A percentile compares a stretch with the other conserved stretches of the same genome.
Conservation (phyloP, 2,113 vertebrate species). For the Barnardius zonarius region DNA sequence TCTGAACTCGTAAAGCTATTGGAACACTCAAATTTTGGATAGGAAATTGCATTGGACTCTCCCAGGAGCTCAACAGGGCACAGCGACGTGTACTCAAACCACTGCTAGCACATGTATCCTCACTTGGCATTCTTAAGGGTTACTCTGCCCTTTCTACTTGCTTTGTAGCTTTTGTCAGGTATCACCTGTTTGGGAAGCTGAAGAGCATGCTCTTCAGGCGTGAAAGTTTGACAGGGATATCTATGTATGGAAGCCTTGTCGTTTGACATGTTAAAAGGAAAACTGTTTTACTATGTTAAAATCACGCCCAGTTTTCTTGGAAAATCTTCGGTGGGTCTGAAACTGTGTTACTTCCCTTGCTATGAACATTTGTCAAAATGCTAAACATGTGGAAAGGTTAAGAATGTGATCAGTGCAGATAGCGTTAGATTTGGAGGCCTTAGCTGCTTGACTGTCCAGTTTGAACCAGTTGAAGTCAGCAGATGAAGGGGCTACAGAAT, state of each 20-base stretch:
- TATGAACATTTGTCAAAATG: background rate
- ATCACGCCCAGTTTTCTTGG: rapidly evolving
- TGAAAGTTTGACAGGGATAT: background rate
- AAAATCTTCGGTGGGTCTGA: background rate
- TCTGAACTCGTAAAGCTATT: background rate
- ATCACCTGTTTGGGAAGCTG: background rate
- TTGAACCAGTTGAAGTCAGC: background rate
- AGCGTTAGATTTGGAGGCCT: background rate
- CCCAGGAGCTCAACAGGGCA: background rate
- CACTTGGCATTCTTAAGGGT: background rate
- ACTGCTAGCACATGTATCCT: background rate
- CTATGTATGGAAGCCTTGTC: background rate
- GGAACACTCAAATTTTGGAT: background rate
- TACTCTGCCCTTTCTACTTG: background rate
- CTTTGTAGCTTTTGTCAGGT: background rate
- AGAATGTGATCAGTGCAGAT: background rate
- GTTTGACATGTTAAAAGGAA: background rate
- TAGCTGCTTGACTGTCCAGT: background rate
- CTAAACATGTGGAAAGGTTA: background rate
- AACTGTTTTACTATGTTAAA: background rate
- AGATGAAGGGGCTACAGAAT: background rate
- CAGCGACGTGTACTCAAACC: background rate
- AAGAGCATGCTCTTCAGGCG: background rate
- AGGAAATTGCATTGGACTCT: background rate
- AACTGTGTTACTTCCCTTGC: background rate